These are phyloP conservation scores for Torymus aiolomorphi DNA, from an alignment of 2,888 invertebrate genomes.

Conservation along the genomic window DNA sequence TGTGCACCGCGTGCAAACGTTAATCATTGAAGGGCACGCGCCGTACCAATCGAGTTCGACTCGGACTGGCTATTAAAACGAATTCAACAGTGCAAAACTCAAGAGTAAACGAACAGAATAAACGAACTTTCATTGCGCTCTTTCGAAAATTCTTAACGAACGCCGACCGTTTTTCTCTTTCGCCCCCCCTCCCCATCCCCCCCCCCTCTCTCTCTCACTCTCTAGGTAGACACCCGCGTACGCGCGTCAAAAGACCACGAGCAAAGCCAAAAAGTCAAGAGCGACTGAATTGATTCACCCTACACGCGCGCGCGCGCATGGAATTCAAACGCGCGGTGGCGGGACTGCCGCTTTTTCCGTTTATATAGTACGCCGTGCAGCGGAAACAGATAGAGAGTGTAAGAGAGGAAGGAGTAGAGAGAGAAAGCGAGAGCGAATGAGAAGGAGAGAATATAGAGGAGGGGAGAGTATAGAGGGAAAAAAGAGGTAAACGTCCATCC, in stretches of 20 bases:
- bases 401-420: too few species aligned
- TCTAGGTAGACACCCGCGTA: too few species aligned
- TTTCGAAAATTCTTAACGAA: conserved; percentile 32
- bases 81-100: conserved; percentile 9
- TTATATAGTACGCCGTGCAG: too few species aligned
- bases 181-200: too few species aligned
- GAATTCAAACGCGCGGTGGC: conserved; percentile 22
- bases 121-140: neutral
- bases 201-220: too few species aligned
- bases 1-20: too few species aligned
- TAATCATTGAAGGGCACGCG: too few species aligned
- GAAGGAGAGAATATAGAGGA: too few species aligned
- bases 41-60: neutral
- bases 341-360: neutral
- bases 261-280: neutral
- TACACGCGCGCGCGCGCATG: neutral
- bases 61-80: neutral
- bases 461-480: neutral
- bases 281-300: conserved; percentile 36
- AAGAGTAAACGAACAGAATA: conserved; percentile 16
- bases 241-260: too few species aligned
- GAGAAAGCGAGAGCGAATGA: too few species aligned
- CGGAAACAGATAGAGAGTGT: too few species aligned
- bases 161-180: neutral
- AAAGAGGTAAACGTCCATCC: neutral